Evolutionary conservation across 2,113 vertebrate species (phyloP).

Genomic region (Macaca mulatta): DNA sequence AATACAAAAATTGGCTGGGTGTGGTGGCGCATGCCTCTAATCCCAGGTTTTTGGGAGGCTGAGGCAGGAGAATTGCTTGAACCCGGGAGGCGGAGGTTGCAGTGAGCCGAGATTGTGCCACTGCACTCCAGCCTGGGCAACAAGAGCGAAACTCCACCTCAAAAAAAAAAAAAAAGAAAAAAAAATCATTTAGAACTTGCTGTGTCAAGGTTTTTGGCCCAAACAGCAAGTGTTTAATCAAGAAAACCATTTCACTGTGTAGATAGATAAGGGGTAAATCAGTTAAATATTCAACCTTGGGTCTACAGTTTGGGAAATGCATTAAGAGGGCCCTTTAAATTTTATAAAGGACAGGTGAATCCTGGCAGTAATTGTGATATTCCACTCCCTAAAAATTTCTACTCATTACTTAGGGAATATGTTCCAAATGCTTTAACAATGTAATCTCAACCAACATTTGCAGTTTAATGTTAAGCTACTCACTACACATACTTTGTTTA

Average conservation of each 20-base stretch:
- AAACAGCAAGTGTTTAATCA: not conserved
- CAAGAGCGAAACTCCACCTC: too few species aligned
- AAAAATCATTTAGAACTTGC: not conserved
- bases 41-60: too few species aligned
- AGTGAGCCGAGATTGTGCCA: too few species aligned
- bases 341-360: not conserved
- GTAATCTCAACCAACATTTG: not conserved
- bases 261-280: not conserved
- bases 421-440: not conserved
- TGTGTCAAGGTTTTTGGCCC: not conserved
- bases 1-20: too few species aligned
- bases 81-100: rapidly evolving
- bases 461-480: not conserved
- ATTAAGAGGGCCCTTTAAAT: not conserved
- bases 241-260: not conserved
- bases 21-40: too few species aligned
- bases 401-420: not conserved
- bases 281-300: not conserved
- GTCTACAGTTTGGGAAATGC: not conserved
- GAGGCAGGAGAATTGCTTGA: too few species aligned
- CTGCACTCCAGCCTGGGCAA: too few species aligned
- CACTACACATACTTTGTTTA: not conserved
- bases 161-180: conserved; percentile 4
- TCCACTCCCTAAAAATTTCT: not conserved
- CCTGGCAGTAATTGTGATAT: not conserved